Base-by-base conservation (phyloP, 2,113 vertebrate genomes). In the Sinocyclocheilus rhinocerous region DNA sequence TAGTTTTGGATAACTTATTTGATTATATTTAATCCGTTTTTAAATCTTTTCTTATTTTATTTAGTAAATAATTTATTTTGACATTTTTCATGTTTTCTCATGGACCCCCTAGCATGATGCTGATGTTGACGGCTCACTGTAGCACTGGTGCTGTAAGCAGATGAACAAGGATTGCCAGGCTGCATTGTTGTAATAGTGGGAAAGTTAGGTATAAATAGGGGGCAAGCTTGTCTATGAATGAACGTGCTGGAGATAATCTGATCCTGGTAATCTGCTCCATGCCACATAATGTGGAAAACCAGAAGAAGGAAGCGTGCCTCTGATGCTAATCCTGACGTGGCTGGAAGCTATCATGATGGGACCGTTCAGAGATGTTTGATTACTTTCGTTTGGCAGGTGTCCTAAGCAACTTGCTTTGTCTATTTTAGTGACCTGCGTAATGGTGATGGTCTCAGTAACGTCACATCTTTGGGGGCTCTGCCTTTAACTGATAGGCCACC, bases 211-310 rank as follows among this genome's bases (percentile, higher is more conserved):
- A 76, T 48, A 76, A 76, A 76, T 76, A 52, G 24, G 6, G 6
- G n/a, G 1, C 26, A 13, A 59, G 24, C 20, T 22, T 57, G 55
- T 57, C 76, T 59, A n/a, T 59, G 78, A 65, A 81, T 81, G 59
- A 81, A 81, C 59, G 59, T 72, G 81, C 65, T 72, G 48, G 45
- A 55, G 48, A 72, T 83, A 22, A 83, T 72, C 65, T 57, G 45
- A 57, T n/a, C 61, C 61, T 48, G 16, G 29, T 39, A 42, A 76
- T 76, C 48, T 52, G 45, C n/a, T 52, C 18, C 24, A 20, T 59
- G 50, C 29, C 50, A 78, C 52, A 79, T 59, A 79, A 59, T 12
- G 18, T 79, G 26, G 24, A 48, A 18, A 20, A 42, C 18, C 29
- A 16, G 69, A 57, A 55, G 29, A 70, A 77, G 48, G 15, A 76